A percentile compares a stretch with the other conserved stretches of the same genome.
phyloP scores from a whole-genome alignment of 2,113 vertebrate species.

The Lycaon pictus region DNA sequence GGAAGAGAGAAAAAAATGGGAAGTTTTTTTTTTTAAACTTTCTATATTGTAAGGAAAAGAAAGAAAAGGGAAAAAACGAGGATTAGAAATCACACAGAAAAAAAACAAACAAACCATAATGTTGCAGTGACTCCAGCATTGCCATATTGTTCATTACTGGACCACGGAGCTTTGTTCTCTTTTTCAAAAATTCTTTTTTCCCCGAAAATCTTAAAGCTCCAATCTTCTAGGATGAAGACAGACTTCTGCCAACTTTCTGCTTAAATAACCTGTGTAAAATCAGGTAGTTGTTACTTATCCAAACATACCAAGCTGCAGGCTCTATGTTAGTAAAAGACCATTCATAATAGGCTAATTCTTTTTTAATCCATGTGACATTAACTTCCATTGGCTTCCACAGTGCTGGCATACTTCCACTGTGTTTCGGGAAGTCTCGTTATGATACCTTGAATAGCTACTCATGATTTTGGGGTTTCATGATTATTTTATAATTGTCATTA shows the following conservation, averaged over 20 bases:
- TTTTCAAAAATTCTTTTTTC: neutral
- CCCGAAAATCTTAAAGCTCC: neutral
- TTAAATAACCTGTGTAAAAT: conserved; percentile 38
- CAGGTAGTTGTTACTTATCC: neutral
- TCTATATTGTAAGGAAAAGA: neutral
- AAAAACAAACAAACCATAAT: neutral
- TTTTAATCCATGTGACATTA: neutral
- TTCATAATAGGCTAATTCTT: conserved; percentile 25
- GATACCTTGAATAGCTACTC: conserved; percentile 16
- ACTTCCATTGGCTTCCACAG: neutral
- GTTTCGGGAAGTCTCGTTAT: conserved; percentile 25
- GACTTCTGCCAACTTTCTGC: conserved; percentile 50
- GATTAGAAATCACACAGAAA: neutral
- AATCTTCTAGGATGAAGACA: conserved; percentile 29
- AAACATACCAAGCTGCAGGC: neutral
- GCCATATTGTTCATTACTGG: neutral
- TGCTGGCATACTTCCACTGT: neutral
- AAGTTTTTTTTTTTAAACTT: neutral
- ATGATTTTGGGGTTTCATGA: neutral
- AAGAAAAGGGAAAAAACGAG: neutral
- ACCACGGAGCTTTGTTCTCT: neutral
- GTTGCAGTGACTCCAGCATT: neutral
- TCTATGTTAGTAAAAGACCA: conserved; percentile 8
- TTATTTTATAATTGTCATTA: conserved; percentile 53
- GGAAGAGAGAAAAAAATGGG: neutral